phyloP scores from a whole-genome alignment of 2,888 invertebrate genomes.

The Drosophila leonis region DNA sequence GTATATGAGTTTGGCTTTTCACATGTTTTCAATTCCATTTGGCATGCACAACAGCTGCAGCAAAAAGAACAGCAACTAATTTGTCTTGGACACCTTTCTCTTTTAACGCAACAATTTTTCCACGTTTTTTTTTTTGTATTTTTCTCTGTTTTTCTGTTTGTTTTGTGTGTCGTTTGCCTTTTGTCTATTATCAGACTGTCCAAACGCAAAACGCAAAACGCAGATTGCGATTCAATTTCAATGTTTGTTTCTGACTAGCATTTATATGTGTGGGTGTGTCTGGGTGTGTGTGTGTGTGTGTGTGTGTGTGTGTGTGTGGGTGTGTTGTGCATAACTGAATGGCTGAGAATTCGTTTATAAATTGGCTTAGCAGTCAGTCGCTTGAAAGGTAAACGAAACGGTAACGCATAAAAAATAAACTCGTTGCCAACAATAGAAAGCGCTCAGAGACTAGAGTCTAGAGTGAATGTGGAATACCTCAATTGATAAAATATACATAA shows the following conservation, averaged over 20 bases:
- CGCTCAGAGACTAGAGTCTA: neutral
- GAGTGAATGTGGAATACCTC: no score
- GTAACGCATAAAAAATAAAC: neutral
- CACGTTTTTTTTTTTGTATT: slow-evolving; percentile 10
- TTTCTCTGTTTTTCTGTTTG: slow-evolving; percentile 5
- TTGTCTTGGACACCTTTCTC: slow-evolving; percentile 38
- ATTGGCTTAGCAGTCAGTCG: slow-evolving; percentile 21
- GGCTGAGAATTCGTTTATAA: slow-evolving; percentile 31
- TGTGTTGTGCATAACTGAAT: neutral
- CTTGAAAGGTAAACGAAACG: neutral
- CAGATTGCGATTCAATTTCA: slow-evolving; percentile 59
- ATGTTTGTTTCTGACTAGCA: slow-evolving; percentile 42
- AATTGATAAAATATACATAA: neutral
- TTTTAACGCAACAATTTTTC: slow-evolving; percentile 30
- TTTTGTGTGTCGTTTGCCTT: slow-evolving; percentile 34
- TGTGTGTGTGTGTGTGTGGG: neutral
- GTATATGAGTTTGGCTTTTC: slow-evolving; percentile 17
- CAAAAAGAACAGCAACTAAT: slow-evolving; percentile 13
- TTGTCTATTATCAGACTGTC: slow-evolving; percentile 54
- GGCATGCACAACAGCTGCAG: slow-evolving; percentile 35
- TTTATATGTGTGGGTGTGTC: slow-evolving; percentile 9
- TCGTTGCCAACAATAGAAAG: slow-evolving; percentile 34
- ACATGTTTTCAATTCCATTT: slow-evolving; percentile 56
- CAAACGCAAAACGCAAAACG: slow-evolving; percentile 42
- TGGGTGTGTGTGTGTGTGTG: neutral